Evolutionary conservation across 2,888 invertebrate genomes (phyloP).

Genomic region (Liodrosophila aerea): DNA sequence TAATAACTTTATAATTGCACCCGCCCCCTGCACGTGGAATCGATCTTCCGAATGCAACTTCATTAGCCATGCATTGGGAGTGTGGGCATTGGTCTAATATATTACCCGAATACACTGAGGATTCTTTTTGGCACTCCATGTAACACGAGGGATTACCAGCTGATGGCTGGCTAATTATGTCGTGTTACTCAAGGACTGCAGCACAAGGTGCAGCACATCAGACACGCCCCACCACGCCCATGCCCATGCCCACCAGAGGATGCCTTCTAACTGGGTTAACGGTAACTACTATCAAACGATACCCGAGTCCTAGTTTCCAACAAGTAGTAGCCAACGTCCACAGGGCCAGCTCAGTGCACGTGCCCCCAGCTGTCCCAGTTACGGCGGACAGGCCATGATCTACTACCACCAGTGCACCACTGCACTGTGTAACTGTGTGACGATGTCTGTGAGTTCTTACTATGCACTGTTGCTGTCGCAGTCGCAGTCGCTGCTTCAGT

Average conservation of each 20-base stretch:
- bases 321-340: conserved; percentile 42
- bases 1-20: conserved; percentile 58
- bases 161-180: conserved; percentile 37
- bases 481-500: conserved; percentile 9
- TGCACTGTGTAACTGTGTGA: too few relatives aligned
- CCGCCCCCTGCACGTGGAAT: conserved; percentile 29
- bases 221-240: conserved; percentile 27
- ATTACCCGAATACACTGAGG: too few relatives aligned
- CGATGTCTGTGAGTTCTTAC: too few relatives aligned
- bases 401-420: conserved; percentile 69
- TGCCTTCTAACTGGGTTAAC: conserved; percentile 69
- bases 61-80: conserved; percentile 23
- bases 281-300: conserved; percentile 72
- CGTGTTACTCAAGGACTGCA: conserved; percentile 16
- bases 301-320: conserved; percentile 70
- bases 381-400: conserved; percentile 70
- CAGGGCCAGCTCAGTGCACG: conserved; percentile 67
- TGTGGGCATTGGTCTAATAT: neutral
- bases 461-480: conserved; percentile 13
- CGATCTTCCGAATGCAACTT: conserved; percentile 43
- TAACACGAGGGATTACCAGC: neutral
- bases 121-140: too few relatives aligned
- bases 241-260: conserved; percentile 39
- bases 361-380: conserved; percentile 68
- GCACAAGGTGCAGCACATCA: conserved; percentile 40